Conservation (phyloP, 2,888 invertebrate genomes). For the Drosophila lutescens region DNA sequence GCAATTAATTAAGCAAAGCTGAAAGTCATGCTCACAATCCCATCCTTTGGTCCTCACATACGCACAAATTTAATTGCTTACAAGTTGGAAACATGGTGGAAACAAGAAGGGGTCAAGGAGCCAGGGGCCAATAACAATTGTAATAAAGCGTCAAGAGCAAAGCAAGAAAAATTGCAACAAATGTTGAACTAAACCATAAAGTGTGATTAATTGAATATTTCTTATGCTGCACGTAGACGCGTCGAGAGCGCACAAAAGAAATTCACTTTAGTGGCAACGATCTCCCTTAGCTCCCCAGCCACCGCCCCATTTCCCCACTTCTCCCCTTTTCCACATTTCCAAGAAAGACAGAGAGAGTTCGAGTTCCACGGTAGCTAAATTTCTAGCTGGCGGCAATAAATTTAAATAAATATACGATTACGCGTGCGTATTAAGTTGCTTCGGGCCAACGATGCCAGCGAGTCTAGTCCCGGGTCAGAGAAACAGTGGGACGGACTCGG, state of each 20-base stretch:
- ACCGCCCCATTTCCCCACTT: background rate
- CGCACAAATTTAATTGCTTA: constrained; percentile 73
- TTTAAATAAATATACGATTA: constrained; percentile 82
- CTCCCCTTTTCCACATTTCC: background rate
- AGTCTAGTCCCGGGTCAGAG: constrained; percentile 29
- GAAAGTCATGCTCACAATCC: constrained; percentile 69
- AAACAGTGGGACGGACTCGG: background rate
- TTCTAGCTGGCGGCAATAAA: constrained; percentile 75
- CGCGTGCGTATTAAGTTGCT: constrained; percentile 80
- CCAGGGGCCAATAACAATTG: constrained; percentile 63
- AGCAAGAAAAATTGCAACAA: constrained; percentile 80
- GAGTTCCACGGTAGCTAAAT: constrained; percentile 50
- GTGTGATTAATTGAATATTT: constrained; percentile 80
- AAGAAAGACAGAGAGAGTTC: constrained; percentile 16
- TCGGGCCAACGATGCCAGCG: constrained; percentile 47
- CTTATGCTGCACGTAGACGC: constrained; percentile 59
- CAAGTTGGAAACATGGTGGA: constrained; percentile 73
- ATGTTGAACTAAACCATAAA: constrained; percentile 79
- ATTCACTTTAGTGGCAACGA: constrained; percentile 40
- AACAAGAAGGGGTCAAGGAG: constrained; percentile 35
- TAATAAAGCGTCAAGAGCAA: constrained; percentile 74
- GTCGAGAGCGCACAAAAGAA: constrained; percentile 43
- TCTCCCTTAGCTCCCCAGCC: background rate
- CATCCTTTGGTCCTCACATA: constrained; percentile 33
- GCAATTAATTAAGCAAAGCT: constrained; percentile 77